Base-by-base conservation (phyloP, 2,888 invertebrate species). In the Leptopterna dolabrata region DNA sequence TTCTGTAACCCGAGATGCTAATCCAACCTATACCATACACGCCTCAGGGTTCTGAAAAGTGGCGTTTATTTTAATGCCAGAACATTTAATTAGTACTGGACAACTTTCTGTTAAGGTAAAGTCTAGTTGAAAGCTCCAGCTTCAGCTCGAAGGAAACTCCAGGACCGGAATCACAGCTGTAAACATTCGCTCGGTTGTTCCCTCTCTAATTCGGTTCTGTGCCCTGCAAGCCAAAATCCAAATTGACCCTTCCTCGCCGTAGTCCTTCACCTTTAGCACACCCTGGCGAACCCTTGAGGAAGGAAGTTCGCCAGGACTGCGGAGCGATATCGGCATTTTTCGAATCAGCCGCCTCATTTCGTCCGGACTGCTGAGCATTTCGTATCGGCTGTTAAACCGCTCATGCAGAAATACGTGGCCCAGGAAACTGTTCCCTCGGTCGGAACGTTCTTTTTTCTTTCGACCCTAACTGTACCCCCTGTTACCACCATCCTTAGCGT, bases 311-410 rank as follows among this genome's bases (percentile, higher is more conserved):
- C 73, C 30, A 14, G 14, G 73, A 11, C n/a, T 3, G 30, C 27
- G 27, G 27, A 30, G 30, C 30, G 27, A 51, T 71, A 73, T 73
- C 73, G 73, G 36, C 73, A 73, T 73, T 73, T 73, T 73, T 73
- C 73, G 73, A 73, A 73, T 73, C 73, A 73, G 16, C 73, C 73
- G 16, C 73, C 73, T 73, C 41, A 73, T 73, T 73, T 41, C 73
- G 36, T 73, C n/a, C 73, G 73, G 73, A 41, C 73, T 73, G 19
- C n/a, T 73, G 73, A 73, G 73, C 73, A 73, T 73, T 73, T 30
- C 73, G 73, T 30, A 30, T 73, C 36, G 30, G 4, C 36, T 36
- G 71, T 71, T 71, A 16, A 71, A 73, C 73, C 73, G 73, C 73
- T 19, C 36, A 30, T 19, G 73, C 73, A 73, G 73, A 73, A 73